These are phyloP conservation scores for Ligdia adustata DNA, from an alignment of 2,888 invertebrate species.

Conservation along the genomic window DNA sequence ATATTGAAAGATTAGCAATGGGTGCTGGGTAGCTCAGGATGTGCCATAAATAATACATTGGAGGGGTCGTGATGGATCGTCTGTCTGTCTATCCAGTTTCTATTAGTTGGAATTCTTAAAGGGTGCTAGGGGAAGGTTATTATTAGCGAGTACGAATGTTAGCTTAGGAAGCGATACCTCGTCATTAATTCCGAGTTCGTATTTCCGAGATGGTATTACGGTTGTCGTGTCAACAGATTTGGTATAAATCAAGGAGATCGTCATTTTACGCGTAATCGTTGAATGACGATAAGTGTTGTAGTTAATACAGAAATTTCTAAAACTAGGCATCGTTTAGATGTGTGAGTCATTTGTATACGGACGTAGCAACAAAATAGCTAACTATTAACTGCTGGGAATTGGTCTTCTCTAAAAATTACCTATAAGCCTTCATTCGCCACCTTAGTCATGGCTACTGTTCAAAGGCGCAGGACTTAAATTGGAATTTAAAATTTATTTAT, in stretches of 20 bases:
- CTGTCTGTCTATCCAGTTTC: constrained; percentile 80
- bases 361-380: too few species aligned
- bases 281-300: too few species aligned
- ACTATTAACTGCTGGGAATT: too few species aligned
- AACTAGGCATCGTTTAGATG: too few species aligned
- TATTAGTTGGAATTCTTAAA: constrained; percentile 82
- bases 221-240: constrained; percentile 62
- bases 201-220: constrained; percentile 51
- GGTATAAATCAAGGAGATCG: constrained; percentile 48
- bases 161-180: constrained; percentile 67
- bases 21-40: constrained; percentile 60
- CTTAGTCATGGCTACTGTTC: too few species aligned
- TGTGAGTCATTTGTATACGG: too few species aligned
- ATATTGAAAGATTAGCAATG: constrained; percentile 83
- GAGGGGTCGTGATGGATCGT: constrained; percentile 80
- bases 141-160: constrained; percentile 76
- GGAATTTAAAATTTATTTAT: too few species aligned
- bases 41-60: constrained; percentile 83
- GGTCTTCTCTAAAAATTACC: too few species aligned
- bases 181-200: constrained; percentile 66
- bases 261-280: constrained; percentile 6
- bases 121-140: constrained; percentile 74
- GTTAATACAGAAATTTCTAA: too few species aligned
- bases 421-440: too few species aligned
- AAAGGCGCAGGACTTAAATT: too few species aligned